Conservation (phyloP, 2,888 invertebrate genomes). For the Crepidodera aurea region DNA sequence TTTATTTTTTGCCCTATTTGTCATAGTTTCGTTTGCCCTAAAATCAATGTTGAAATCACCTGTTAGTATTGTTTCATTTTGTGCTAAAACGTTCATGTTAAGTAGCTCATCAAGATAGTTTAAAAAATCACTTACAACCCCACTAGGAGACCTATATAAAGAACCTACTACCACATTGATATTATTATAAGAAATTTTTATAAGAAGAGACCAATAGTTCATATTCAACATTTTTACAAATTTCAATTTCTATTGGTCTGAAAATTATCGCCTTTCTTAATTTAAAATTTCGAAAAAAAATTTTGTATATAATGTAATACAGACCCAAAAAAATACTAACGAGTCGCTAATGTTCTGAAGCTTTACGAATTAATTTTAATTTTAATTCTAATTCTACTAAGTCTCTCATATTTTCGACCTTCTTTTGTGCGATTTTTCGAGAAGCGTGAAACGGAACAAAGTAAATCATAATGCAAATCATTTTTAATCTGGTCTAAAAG, state of each 20-base stretch:
- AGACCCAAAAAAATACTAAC: too few relatives aligned
- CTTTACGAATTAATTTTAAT: conserved; percentile 53
- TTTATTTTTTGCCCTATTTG: neutral
- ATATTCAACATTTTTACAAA: too few relatives aligned
- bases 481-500: conserved; percentile 55
- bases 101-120: neutral
- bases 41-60: neutral
- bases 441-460: conserved; percentile 45
- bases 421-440: conserved; percentile 50
- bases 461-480: conserved; percentile 55
- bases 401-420: conserved; percentile 49
- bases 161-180: too few relatives aligned
- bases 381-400: conserved; percentile 53
- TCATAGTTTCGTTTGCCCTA: neutral
- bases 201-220: too few relatives aligned
- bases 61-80: neutral
- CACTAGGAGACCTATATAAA: neutral
- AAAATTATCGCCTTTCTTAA: too few relatives aligned
- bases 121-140: neutral
- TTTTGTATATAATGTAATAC: too few relatives aligned
- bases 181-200: too few relatives aligned
- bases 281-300: too few relatives aligned
- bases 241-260: too few relatives aligned
- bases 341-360: conserved; percentile 15
- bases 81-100: neutral